Conservation (phyloP, 2,113 vertebrate species). For the Melanotaenia duboulayi region DNA sequence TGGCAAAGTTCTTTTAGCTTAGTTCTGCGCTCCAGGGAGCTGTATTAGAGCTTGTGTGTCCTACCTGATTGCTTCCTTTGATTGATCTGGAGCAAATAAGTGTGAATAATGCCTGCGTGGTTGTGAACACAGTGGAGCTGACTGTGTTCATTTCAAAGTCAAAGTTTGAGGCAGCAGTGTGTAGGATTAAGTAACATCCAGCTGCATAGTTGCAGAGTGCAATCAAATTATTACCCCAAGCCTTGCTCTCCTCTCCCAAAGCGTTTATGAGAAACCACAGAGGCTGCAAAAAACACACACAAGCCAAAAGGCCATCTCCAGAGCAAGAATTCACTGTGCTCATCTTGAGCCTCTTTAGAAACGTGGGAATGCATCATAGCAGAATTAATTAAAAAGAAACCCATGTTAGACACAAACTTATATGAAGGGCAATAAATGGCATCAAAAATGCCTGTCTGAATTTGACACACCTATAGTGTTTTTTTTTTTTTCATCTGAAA, state of each 20-base stretch:
- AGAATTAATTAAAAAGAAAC: too few species aligned
- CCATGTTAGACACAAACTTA: too few species aligned
- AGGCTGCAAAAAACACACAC: not conserved
- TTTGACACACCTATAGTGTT: too few species aligned
- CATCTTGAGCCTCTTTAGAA: too few species aligned
- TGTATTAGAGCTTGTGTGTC: conserved; percentile 9
- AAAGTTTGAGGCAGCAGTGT: conserved; percentile 23
- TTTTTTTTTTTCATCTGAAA: not conserved
- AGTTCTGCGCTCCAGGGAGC: conserved; percentile 3
- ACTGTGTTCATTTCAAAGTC: conserved; percentile 12
- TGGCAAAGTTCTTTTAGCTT: conserved; percentile 24
- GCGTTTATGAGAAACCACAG: not conserved
- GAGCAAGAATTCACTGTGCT: not conserved
- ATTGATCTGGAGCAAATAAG: conserved; percentile 22
- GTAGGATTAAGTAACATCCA: not conserved
- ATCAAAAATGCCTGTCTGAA: too few species aligned
- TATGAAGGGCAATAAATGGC: too few species aligned
- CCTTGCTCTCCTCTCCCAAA: not conserved
- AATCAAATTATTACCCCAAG: not conserved
- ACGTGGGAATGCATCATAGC: too few species aligned
- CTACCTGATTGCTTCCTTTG: conserved; percentile 1
- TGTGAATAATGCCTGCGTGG: not conserved
- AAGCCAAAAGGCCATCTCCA: not conserved
- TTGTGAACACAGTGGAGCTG: not conserved
- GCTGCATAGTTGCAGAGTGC: not conserved